A percentile compares a stretch with the other conserved stretches of the same genome.
Conservation (phyloP, 2,113 vertebrate species). For the Rhinoderma darwinii region DNA sequence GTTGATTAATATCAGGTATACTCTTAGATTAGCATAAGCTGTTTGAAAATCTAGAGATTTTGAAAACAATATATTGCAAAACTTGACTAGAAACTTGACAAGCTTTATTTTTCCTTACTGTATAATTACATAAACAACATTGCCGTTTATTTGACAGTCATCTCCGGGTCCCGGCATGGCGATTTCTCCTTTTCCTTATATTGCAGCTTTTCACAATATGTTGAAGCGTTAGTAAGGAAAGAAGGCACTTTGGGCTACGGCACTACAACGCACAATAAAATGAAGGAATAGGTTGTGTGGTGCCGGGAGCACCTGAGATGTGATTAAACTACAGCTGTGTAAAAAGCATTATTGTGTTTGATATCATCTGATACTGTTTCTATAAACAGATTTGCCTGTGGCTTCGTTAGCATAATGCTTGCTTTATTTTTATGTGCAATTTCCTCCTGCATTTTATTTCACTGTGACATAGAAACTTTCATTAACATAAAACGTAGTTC, state of each 20-base stretch:
- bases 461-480: constrained; percentile 49
- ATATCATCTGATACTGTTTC: constrained; percentile 54
- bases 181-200: constrained; percentile 3
- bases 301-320: constrained; percentile 58
- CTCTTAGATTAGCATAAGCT: too few relatives aligned
- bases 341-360: constrained; percentile 59
- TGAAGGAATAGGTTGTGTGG: constrained; percentile 37
- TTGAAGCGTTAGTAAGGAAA: constrained; percentile 50
- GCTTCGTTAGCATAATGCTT: constrained; percentile 59
- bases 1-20: too few relatives aligned
- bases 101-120: background rate
- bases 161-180: background rate
- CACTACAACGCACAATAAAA: constrained; percentile 42
- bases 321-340: constrained; percentile 60
- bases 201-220: constrained; percentile 49
- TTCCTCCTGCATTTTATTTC: constrained; percentile 48
- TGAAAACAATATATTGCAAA: too few relatives aligned
- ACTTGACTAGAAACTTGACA: background rate
- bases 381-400: constrained; percentile 58
- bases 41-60: too few relatives aligned
- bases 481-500: constrained; percentile 48
- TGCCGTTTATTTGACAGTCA: background rate
- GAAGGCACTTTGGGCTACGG: constrained; percentile 35
- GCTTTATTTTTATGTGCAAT: constrained; percentile 58
- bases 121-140: background rate